phyloP scores from a whole-genome alignment of 1,140 invertebrate species.

The Lepidurus apus region DNA sequence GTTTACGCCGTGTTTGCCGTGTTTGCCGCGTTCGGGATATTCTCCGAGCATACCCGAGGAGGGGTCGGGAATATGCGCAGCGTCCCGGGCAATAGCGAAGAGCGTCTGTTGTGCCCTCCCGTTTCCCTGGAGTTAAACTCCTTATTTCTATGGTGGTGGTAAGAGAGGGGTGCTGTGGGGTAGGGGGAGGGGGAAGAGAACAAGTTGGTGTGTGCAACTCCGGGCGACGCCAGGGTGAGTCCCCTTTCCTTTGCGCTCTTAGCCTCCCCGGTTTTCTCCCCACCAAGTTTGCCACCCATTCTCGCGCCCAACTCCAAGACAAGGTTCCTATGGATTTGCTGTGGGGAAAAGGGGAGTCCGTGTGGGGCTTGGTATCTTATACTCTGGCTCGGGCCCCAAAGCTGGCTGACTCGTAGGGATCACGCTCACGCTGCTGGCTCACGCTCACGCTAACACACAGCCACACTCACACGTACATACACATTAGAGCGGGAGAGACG shows the following conservation, averaged over 20 bases:
- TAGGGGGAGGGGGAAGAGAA: background rate
- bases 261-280: background rate
- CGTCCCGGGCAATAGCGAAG: slow-evolving; percentile 20
- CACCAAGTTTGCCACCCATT: background rate
- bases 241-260: background rate
- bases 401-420: slow-evolving; percentile 6
- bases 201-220: background rate
- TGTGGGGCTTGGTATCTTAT: slow-evolving; percentile 10
- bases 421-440: slow-evolving; percentile 17
- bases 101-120: slow-evolving; percentile 20
- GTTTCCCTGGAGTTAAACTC: slow-evolving; percentile 17
- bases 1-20: slow-evolving; percentile 21
- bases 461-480: slow-evolving; percentile 7
- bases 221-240: background rate
- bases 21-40: background rate
- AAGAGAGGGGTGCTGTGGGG: background rate
- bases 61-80: slow-evolving; percentile 16
- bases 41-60: background rate
- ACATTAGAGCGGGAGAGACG: background rate
- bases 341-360: slow-evolving; percentile 16
- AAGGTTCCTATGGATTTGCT: slow-evolving; percentile 13
- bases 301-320: slow-evolving; percentile 11
- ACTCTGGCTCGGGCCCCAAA: background rate
- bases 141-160: slow-evolving; percentile 15
- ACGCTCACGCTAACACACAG: background rate